These are phyloP conservation scores for Caenorhabditis wallacei DNA, from an alignment of 2,888 invertebrate species.

Conservation along the genomic window DNA sequence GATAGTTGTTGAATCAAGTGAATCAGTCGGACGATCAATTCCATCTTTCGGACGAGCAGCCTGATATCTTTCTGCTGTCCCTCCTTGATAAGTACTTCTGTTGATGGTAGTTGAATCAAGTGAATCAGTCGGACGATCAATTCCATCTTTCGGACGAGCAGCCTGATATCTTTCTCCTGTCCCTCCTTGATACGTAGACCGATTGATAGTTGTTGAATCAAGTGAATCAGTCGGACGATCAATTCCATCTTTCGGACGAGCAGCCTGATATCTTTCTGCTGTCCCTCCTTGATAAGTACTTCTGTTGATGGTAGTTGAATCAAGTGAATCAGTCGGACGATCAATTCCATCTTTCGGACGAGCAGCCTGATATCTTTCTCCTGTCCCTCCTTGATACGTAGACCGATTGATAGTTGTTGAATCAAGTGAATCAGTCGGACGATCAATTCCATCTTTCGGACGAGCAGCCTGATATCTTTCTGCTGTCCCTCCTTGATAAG, in stretches of 20 bases:
- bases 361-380: conserved; percentile 17
- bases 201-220: conserved; percentile 24
- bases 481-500: conserved; percentile 41
- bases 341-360: conserved; percentile 29
- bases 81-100: conserved; percentile 42
- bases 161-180: conserved; percentile 25
- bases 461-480: conserved; percentile 22
- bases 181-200: conserved; percentile 38
- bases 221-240: conserved; percentile 24
- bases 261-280: conserved; percentile 22
- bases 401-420: conserved; percentile 28
- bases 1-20: conserved; percentile 20
- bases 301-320: conserved; percentile 37
- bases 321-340: conserved; percentile 15
- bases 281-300: conserved; percentile 37
- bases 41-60: conserved; percentile 28
- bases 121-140: conserved; percentile 24
- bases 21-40: conserved; percentile 21
- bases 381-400: conserved; percentile 37
- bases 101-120: conserved; percentile 31
- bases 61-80: conserved; percentile 22
- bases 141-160: conserved; percentile 23
- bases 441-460: conserved; percentile 28
- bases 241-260: conserved; percentile 25
- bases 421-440: conserved; percentile 18